A percentile compares a stretch with the other conserved stretches of the same genome.
Evolutionary conservation across 2,113 vertebrate species (phyloP).

Genomic region (Anarrhichthys ocellatus): DNA sequence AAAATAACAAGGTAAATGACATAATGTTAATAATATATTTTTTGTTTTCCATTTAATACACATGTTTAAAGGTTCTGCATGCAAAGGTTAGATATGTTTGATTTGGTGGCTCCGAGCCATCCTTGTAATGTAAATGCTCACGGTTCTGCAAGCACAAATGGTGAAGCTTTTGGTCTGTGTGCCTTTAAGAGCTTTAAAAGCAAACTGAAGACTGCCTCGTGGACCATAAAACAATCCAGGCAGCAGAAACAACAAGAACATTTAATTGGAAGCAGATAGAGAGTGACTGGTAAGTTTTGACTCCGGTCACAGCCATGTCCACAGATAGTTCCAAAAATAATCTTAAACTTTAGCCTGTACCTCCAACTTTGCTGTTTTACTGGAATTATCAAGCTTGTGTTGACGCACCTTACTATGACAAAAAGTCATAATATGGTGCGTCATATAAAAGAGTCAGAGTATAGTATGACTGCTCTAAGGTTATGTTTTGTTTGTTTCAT

Average conservation of each 20-base stretch:
- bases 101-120: not conserved
- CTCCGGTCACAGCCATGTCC: slow-evolving; percentile 23
- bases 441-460: not conserved
- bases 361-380: slow-evolving; percentile 11
- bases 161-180: not conserved
- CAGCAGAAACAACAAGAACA: slow-evolving; percentile 16
- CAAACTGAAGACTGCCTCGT: slow-evolving; percentile 5
- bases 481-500: not conserved
- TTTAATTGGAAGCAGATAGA: slow-evolving; percentile 10
- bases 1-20: not conserved
- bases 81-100: not conserved
- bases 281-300: slow-evolving; percentile 18
- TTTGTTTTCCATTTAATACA: not conserved
- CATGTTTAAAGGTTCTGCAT: not conserved
- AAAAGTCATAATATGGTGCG: not conserved
- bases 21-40: not conserved
- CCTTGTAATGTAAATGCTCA: slow-evolving; percentile 1
- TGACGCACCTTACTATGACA: no score
- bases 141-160: not conserved
- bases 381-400: slow-evolving; percentile 2
- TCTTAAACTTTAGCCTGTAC: not conserved
- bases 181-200: not conserved
- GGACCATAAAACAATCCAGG: slow-evolving; percentile 9
- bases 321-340: not conserved
- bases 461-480: not conserved